Base-by-base conservation (phyloP, 2,797 vertebrate species). In the Diplodus sargus region DNA sequence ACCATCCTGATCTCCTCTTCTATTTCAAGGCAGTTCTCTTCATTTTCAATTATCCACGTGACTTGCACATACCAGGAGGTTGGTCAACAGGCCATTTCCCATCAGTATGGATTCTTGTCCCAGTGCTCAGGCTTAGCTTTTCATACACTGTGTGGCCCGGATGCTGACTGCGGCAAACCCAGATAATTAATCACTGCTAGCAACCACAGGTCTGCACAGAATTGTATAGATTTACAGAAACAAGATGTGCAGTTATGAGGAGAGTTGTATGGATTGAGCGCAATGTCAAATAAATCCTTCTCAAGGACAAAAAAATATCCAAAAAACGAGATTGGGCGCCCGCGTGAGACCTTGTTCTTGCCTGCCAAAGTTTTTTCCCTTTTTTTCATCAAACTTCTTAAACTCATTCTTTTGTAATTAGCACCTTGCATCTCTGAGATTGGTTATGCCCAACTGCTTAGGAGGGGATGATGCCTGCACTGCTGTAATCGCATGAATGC, bases 351-450 rank as follows among this genome's bases (percentile, higher is more conserved):
- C 4, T 47, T 64, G 18, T 11, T 73, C 90, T 90, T 65, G 79
- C 83, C 30, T 71, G 45, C 0, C 0, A 39, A 39, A 39, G 16
- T 47, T 64, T 9, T 66, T 78, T 47, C 39, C 85, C 56, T 74
- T 77, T 89, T 90, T 83, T 42, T 61, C 39, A 34, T 86, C 23
- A 86, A 92, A 85, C 90, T 92, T 95, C 82, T 52, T 13, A 4
- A 91, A 91, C 93, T 95, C 91, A 89, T 93, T 81, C 86, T 84
- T 92, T 91, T 93, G 93, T 95, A 96, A 96, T 97, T 96, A 97
- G 92, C 95, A 96, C 95, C 94, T 96, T 78, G 85, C 91, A 89
- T 85, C 87, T 95, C 94, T 94, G 93, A 93, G 93, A 92, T 90
- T 91, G 91, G 94, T 93, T 93, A 92, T 87, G 92, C 90, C 89